These are phyloP conservation scores for Danio albolineatus DNA, from an alignment of 2,797 vertebrate genomes.

Conservation along the genomic window DNA sequence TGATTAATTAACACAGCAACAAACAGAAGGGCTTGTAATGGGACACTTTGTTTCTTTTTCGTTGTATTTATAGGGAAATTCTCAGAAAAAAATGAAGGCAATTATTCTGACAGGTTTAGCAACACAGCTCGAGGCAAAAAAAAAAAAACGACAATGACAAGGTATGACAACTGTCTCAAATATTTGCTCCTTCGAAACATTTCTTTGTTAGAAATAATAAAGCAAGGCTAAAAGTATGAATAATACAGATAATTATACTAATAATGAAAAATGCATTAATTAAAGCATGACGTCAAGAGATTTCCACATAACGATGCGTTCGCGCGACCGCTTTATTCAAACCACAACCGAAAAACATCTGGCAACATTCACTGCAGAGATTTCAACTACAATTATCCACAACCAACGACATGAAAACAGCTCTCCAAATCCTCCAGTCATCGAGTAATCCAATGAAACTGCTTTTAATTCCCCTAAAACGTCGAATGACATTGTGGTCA, in stretches of 20 bases:
- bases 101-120: slow-evolving; percentile 21
- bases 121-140: not conserved
- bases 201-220: not conserved
- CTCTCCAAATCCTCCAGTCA: not conserved
- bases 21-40: not conserved
- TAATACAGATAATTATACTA: not conserved
- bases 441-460: slow-evolving; percentile 17
- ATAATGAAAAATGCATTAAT: not conserved
- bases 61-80: not conserved
- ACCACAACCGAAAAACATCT: slow-evolving; percentile 22
- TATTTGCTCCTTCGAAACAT: not conserved
- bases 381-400: slow-evolving; percentile 28
- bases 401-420: slow-evolving; percentile 13
- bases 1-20: not conserved
- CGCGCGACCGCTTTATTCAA: slow-evolving; percentile 11
- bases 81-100: not conserved
- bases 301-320: slow-evolving; percentile 26
- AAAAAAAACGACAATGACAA: not conserved
- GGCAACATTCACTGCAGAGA: slow-evolving; percentile 37
- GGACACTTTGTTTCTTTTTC: not conserved
- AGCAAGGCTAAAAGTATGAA: not conserved
- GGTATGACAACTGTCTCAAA: not conserved
- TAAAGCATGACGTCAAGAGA: slow-evolving; percentile 28
- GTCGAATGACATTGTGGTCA: slow-evolving; percentile 9
- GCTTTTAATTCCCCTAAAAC: not conserved